These are phyloP conservation scores for Liopterus haemorrhoidalis DNA, from an alignment of 2,888 invertebrate species.

Conservation along the genomic window DNA sequence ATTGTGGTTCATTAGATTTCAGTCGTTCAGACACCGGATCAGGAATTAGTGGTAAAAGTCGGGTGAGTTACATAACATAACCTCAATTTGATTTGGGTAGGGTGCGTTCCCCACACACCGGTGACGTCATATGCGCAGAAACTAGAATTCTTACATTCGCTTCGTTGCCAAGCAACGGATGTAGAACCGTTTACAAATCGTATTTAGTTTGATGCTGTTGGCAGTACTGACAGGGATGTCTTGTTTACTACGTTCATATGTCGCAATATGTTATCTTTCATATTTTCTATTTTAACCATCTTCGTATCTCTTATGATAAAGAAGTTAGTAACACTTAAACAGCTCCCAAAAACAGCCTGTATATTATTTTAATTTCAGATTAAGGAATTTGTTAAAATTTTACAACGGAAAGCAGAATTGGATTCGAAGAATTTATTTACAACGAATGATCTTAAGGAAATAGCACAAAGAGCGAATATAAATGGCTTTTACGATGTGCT, in stretches of 20 bases:
- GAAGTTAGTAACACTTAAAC: no score
- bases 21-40: conserved; percentile 66
- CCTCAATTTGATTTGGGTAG: background rate
- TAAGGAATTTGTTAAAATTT: conserved; percentile 63
- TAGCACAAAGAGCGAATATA: conserved; percentile 59
- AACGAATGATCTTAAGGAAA: conserved; percentile 66
- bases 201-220: background rate
- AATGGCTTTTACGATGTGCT: conserved; percentile 66
- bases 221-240: conserved; percentile 8
- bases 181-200: background rate
- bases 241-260: conserved; percentile 2
- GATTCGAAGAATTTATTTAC: conserved; percentile 68
- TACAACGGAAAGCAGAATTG: conserved; percentile 61
- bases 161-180: no score
- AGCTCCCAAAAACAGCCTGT: conserved; percentile 10
- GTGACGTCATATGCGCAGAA: no score
- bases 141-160: no score
- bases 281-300: no score
- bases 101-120: conserved; percentile 12
- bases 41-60: conserved; percentile 64
- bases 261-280: conserved; percentile 6
- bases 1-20: conserved; percentile 59
- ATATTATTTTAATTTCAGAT: conserved; percentile 50
- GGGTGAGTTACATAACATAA: conserved; percentile 45
- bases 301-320: no score